phyloP scores from a whole-genome alignment of 2,888 invertebrate genomes.

The Philereme vetulata region DNA sequence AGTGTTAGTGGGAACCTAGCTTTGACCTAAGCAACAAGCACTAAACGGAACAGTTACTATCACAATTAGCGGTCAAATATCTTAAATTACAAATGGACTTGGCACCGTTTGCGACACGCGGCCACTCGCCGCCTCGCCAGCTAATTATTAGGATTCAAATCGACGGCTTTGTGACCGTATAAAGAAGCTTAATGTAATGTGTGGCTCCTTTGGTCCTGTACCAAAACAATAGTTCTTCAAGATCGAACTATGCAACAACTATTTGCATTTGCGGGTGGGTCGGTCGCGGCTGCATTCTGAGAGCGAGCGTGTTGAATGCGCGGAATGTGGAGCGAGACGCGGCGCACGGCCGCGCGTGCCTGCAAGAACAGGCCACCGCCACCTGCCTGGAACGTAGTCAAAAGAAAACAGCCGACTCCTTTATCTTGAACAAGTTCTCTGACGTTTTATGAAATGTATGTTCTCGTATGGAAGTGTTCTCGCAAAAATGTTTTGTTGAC shows the following conservation, averaged over 20 bases:
- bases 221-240: constrained; percentile 17
- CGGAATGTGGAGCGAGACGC: constrained; percentile 69
- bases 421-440: neutral
- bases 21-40: constrained; percentile 73
- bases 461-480: too few relatives aligned
- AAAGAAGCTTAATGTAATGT: constrained; percentile 64
- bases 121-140: constrained; percentile 69
- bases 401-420: constrained; percentile 8
- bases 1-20: constrained; percentile 58
- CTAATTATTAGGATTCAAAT: constrained; percentile 75
- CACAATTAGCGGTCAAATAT: constrained; percentile 77
- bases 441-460: neutral
- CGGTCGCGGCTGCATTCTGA: constrained; percentile 75
- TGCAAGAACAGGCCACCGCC: constrained; percentile 33
- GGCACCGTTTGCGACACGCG: constrained; percentile 70
- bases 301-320: constrained; percentile 73
- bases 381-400: constrained; percentile 15
- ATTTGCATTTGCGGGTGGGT: constrained; percentile 55
- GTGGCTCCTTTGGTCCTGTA: constrained; percentile 48
- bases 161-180: constrained; percentile 62
- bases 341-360: constrained; percentile 60
- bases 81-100: constrained; percentile 78
- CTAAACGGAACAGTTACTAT: constrained; percentile 76
- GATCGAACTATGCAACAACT: constrained; percentile 71
- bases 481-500: too few relatives aligned